Percentiles rank a stretch among this genome's conserved stretches.
These are phyloP conservation scores for Drosophila buzzatii DNA, from an alignment of 2,888 invertebrate species.

Conservation along the genomic window DNA sequence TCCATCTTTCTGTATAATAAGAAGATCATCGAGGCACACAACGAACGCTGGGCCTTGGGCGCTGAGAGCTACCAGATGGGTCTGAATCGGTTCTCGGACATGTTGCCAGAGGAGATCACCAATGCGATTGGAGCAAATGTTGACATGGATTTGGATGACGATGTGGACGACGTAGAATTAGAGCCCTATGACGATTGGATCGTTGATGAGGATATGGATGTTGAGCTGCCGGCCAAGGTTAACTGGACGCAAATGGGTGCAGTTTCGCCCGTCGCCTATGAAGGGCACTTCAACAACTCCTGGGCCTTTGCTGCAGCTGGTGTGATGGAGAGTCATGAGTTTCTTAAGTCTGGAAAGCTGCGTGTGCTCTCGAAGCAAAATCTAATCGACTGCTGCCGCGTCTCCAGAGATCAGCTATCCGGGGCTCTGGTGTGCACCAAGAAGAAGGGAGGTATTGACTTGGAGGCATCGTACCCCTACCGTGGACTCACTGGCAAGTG, in stretches of 20 bases:
- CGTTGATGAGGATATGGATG: not conserved
- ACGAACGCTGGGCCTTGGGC: slow-evolving; percentile 19
- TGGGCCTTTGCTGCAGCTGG: slow-evolving; percentile 51
- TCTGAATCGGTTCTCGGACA: slow-evolving; percentile 33
- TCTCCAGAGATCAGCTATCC: rapidly evolving
- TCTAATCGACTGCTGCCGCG: slow-evolving; percentile 28
- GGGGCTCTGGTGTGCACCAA: slow-evolving; percentile 4
- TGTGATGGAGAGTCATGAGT: slow-evolving; percentile 30
- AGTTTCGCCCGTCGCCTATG: slow-evolving; percentile 27
- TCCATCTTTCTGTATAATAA: slow-evolving; percentile 25
- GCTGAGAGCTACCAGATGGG: slow-evolving; percentile 41
- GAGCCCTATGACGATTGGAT: not conserved
- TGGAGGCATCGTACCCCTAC: slow-evolving; percentile 36
- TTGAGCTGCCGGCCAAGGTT: not conserved
- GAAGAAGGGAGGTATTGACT: slow-evolving; percentile 17
- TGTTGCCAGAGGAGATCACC: slow-evolving; percentile 19
- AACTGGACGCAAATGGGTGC: slow-evolving; percentile 40
- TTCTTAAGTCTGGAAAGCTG: slow-evolving; percentile 15
- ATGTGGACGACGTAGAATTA: not conserved
- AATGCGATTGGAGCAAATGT: not conserved
- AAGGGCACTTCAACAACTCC: slow-evolving; percentile 38
- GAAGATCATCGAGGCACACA: slow-evolving; percentile 36
- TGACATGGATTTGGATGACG: not conserved
- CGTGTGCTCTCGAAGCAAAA: slow-evolving; percentile 39
- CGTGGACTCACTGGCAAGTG: slow-evolving; percentile 21